Conservation (phyloP, 2,888 invertebrate species). For the Andrena flavipes region DNA sequence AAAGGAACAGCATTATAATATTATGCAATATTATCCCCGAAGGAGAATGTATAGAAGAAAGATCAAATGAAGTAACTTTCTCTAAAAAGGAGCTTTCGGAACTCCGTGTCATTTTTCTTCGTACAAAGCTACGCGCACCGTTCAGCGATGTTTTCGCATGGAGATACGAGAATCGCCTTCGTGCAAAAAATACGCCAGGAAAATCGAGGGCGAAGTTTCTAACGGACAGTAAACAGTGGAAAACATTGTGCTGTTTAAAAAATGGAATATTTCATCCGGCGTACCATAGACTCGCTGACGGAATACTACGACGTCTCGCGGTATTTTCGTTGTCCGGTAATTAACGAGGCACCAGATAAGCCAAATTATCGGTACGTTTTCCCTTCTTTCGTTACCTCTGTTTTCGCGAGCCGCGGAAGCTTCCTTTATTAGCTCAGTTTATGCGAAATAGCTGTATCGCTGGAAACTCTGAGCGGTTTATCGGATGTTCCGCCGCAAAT, state of each 20-base stretch:
- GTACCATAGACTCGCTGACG: not conserved
- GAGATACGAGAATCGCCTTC: not conserved
- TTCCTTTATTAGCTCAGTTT: constrained; percentile 4
- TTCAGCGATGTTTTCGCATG: not conserved
- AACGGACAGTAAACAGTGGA: not conserved
- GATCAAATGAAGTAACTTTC: too few species aligned
- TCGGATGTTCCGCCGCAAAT: not conserved
- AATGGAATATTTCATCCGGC: not conserved
- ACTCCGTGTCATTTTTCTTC: too few species aligned
- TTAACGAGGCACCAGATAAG: not conserved
- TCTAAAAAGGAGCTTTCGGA: too few species aligned
- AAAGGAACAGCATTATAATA: too few species aligned
- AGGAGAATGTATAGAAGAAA: too few species aligned
- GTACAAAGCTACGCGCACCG: not conserved
- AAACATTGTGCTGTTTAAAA: not conserved
- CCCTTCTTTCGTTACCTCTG: not conserved
- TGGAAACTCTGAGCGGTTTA: not conserved
- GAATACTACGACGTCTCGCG: not conserved
- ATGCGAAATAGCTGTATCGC: not conserved
- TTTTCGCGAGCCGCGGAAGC: not conserved
- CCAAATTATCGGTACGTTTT: not conserved
- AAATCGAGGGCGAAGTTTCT: not conserved
- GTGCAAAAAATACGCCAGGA: not conserved
- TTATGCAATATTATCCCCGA: too few species aligned
- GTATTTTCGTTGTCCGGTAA: constrained; percentile 7